Evolutionary conservation across 1,140 invertebrate species (phyloP), one percentile per base, ranked within the genome.

Genomic region (Melitaea cinxia): DNA sequence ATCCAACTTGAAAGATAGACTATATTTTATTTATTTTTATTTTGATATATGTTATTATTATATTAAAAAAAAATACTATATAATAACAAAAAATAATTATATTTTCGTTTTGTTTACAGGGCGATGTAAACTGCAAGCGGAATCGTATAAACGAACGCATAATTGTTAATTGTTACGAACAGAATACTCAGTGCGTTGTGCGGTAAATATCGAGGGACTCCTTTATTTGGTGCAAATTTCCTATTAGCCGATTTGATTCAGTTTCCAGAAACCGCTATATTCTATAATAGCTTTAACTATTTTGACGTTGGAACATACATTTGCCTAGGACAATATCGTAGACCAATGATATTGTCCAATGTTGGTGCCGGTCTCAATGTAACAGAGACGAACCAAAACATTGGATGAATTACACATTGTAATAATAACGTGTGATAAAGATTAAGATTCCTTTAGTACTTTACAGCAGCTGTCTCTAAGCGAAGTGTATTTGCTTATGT

Each of bases 101-200:
- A 19, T 45, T 10, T 45, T 45, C 7, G 4, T 58, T 47, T 14
- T 26, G 10, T n/a, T 56, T 63, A 24, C 71, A 86, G 81, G 68
- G 77, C 57, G 42, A 47, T 45, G 24, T 26, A 35, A 17, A 26
- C 69, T 70, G 65, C 78, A 2, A 73, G 39, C 70, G 68, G 77
- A 78, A 56, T 76, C 70, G 62, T 10, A 45, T 45, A 19, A 45
- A 19, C 7, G 17, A 21, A 45, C 6, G 39, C 15, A 19, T 37
- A 45, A 45, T 45, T 45, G 39, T 45, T 45, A 45, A 45, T 45
- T 9, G 39, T 45, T 45, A 45, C 39, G 61, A 72, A 77, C 71
- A 75, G 65, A 80, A 85, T 85, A 85, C 84, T 88, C 84, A 85
- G 81, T 75, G 83, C 72, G 83, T 85, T 83, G 83, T 85, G 78